Conservation (phyloP, 2,113 vertebrate species). For the Zosterops borbonicus region DNA sequence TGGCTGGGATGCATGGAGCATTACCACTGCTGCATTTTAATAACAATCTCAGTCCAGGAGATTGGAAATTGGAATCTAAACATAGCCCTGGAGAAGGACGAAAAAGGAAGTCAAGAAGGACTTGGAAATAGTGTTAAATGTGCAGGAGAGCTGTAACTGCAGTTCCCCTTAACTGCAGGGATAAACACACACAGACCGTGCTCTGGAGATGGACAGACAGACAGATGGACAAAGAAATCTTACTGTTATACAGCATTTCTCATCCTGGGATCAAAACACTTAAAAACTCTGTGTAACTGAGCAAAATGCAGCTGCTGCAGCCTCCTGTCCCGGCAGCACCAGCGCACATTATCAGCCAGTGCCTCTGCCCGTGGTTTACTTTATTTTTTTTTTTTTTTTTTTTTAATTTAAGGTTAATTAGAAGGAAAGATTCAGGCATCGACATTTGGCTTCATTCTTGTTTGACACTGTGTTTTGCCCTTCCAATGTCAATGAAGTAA, state of each 20-base stretch:
- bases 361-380: not conserved
- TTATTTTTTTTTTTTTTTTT: not conserved
- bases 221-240: not conserved
- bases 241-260: not conserved
- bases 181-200: not conserved
- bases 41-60: not conserved
- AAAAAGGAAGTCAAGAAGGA: not conserved
- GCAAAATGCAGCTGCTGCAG: slow-evolving; percentile 1
- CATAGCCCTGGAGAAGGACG: not conserved
- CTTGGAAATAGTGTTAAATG: slow-evolving; percentile 1
- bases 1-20: slow-evolving; percentile 12
- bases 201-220: not conserved
- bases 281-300: not conserved
- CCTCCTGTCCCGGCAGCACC: not conserved
- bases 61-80: slow-evolving; percentile 28
- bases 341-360: fast-evolving
- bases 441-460: not conserved
- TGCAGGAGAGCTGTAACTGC: not conserved
- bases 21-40: not conserved
- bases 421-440: not conserved
- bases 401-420: not conserved
- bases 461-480: not conserved
- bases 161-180: not conserved
- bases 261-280: not conserved
- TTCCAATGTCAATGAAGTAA: not conserved